Conservation (phyloP, 2,113 vertebrate genomes). For the Phocoena phocoena region DNA sequence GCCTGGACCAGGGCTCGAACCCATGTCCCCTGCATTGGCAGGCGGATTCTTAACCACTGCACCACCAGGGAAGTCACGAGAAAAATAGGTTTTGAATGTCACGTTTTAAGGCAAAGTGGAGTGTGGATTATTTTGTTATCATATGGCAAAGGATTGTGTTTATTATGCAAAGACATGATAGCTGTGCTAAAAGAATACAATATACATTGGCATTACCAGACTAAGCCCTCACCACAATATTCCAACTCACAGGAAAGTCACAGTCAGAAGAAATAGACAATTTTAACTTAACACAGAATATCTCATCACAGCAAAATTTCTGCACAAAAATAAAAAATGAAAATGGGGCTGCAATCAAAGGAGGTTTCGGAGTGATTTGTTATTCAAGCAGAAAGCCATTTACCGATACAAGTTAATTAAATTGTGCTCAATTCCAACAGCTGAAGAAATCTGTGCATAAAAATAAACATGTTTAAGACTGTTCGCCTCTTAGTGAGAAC, state of each 20-base stretch:
- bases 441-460: conserved; percentile 7
- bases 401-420: conserved; percentile 24
- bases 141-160: background rate
- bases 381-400: background rate
- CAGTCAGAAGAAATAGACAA: background rate
- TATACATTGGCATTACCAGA: background rate
- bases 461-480: conserved; percentile 7
- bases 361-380: background rate
- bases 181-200: background rate
- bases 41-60: background rate
- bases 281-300: conserved; percentile 14
- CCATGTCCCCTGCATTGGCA: background rate
- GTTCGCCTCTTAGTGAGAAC: background rate
- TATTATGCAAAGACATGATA: background rate
- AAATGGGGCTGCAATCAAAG: background rate
- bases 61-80: background rate
- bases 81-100: background rate
- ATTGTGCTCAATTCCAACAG: background rate
- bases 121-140: background rate
- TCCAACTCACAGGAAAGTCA: background rate
- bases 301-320: background rate
- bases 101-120: background rate
- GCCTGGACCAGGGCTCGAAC: background rate
- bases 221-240: background rate
- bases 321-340: background rate